These are phyloP conservation scores for Marmota flaviventris DNA, from an alignment of 2,113 vertebrate species.

Conservation along the genomic window DNA sequence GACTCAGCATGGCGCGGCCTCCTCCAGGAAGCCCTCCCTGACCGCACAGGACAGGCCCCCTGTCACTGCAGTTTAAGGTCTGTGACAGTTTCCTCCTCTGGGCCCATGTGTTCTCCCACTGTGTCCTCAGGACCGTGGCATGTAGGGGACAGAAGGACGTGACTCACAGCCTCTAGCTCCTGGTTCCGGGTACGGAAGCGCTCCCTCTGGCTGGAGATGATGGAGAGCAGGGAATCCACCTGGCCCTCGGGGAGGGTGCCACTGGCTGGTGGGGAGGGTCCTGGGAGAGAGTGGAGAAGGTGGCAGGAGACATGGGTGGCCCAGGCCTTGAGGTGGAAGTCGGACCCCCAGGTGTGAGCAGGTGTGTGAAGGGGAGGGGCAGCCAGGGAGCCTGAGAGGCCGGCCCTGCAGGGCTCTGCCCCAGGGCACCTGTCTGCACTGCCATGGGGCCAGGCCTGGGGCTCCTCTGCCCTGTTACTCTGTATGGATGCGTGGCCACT, in stretches of 20 bases:
- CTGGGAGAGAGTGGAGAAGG: slow-evolving; percentile 67
- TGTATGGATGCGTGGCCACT: not conserved
- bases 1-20: not conserved
- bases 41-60: not conserved
- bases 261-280: slow-evolving; percentile 49
- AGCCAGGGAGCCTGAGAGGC: too few species aligned
- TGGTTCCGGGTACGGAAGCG: slow-evolving; percentile 96
- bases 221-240: slow-evolving; percentile 97
- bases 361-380: not conserved
- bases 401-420: too few species aligned
- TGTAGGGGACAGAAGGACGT: fast-evolving
- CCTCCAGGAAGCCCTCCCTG: slow-evolving; percentile 43
- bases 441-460: not conserved
- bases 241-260: slow-evolving; percentile 92
- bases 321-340: not conserved
- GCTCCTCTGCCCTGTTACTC: not conserved
- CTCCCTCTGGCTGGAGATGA: slow-evolving; percentile 99
- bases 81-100: not conserved
- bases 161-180: slow-evolving; percentile 95
- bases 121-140: not conserved
- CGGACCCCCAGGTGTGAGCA: not conserved
- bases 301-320: not conserved
- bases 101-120: not conserved
- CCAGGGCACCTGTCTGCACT: not conserved
- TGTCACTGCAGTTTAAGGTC: not conserved